Evolutionary conservation across 2,888 invertebrate species (phyloP).

Genomic region (Synergus laeviventris): DNA sequence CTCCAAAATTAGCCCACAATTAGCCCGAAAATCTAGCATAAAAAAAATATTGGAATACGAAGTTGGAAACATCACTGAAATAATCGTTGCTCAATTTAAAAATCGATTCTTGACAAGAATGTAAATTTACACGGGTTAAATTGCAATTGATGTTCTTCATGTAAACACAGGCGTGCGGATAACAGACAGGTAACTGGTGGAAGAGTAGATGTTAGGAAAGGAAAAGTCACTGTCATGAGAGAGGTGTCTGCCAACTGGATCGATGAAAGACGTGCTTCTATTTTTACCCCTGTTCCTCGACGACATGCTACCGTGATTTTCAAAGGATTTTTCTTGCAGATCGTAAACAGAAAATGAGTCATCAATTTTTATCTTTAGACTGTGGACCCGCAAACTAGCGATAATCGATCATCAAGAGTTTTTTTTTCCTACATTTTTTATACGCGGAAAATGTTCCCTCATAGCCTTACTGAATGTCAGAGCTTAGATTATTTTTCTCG

Average conservation of each 20-base stretch:
- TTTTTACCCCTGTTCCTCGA: not conserved
- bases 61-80: too few relatives aligned
- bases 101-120: not conserved
- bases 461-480: not conserved
- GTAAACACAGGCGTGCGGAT: not conserved
- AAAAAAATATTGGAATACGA: too few relatives aligned
- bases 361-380: constrained; percentile 13
- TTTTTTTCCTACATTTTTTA: not conserved
- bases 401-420: constrained; percentile 8
- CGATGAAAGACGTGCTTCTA: constrained; percentile 44
- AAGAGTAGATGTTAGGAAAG: not conserved
- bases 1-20: too few relatives aligned
- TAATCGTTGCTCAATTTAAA: too few relatives aligned
- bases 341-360: constrained; percentile 15
- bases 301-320: constrained; percentile 3
- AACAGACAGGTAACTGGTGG: not conserved
- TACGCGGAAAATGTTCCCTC: not conserved
- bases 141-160: not conserved
- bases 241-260: constrained; percentile 44
- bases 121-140: not conserved
- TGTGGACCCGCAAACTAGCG: not conserved
- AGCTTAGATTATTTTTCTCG: not conserved
- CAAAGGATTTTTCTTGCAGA: constrained; percentile 12
- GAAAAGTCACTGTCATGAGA: constrained; percentile 43
- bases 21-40: too few relatives aligned